Evolutionary conservation across 1,140 invertebrate genomes (phyloP).

Genomic region (Pogonus chalceus): DNA sequence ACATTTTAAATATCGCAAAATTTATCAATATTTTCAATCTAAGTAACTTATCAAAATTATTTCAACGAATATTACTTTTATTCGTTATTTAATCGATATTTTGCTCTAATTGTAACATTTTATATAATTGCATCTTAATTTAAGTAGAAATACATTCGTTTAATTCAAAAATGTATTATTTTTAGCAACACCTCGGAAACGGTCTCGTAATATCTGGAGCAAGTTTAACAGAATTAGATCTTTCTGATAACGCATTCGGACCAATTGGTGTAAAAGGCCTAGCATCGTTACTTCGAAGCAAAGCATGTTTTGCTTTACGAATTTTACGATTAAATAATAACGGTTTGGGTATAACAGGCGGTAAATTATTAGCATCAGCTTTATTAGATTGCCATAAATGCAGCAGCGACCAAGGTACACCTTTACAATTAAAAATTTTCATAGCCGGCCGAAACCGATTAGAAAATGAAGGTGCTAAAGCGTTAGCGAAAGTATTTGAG

Average conservation of each 20-base stretch:
- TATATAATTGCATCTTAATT: no score
- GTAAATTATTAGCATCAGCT: constrained; percentile 71
- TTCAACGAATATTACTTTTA: no score
- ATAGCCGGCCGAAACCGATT: constrained; percentile 88
- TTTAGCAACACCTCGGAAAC: constrained; percentile 61
- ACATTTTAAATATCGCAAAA: no score
- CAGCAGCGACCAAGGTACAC: constrained; percentile 48
- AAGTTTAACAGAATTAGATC: constrained; percentile 73
- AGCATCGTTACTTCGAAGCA: constrained; percentile 71
- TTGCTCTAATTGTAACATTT: no score
- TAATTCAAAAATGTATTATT: background rate
- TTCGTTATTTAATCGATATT: no score
- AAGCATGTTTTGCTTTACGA: constrained; percentile 71
- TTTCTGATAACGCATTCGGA: constrained; percentile 98
- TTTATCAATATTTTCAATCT: no score
- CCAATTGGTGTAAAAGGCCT: constrained; percentile 89
- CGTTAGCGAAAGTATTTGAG: constrained; percentile 73
- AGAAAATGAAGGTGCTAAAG: constrained; percentile 85
- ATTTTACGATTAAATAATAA: constrained; percentile 89
- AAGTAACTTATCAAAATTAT: no score
- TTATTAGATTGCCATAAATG: constrained; percentile 60
- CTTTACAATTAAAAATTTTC: constrained; percentile 71
- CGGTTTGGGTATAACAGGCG: constrained; percentile 86
- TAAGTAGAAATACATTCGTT: background rate
- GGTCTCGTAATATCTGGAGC: constrained; percentile 74